A percentile compares a stretch with the other conserved stretches of the same genome.
Conservation (phyloP, 2,797 vertebrate species). For the Cossypha polioptera region DNA sequence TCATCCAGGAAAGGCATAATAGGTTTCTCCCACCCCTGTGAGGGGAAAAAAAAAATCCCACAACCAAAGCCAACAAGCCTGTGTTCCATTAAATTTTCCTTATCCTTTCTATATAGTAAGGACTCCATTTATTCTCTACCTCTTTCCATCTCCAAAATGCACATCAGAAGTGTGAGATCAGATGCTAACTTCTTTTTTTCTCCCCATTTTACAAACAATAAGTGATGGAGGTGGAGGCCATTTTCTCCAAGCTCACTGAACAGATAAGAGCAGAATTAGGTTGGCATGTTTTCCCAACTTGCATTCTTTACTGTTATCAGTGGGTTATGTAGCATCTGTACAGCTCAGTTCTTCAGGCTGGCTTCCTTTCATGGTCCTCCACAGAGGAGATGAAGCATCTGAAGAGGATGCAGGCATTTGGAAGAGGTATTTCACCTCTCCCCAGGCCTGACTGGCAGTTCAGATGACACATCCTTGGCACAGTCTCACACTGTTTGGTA, state of each 20-base stretch:
- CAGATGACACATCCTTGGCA: background rate
- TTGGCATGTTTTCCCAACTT: fast-evolving
- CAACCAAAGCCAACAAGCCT: background rate
- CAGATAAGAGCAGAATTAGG: background rate
- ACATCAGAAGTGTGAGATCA: background rate
- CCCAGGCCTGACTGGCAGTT: background rate
- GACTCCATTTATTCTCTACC: background rate
- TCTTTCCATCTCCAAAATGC: background rate
- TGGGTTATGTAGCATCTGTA: background rate
- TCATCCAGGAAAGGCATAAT: background rate
- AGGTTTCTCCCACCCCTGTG: background rate
- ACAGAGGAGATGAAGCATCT: background rate
- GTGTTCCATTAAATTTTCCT: background rate
- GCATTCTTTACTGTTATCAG: background rate
- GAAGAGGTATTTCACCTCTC: background rate
- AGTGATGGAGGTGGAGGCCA: background rate
- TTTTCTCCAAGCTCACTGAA: background rate
- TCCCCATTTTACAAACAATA: background rate
- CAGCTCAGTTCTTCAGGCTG: background rate
- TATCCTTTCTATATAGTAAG: background rate
- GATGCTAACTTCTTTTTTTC: background rate
- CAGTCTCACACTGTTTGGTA: background rate
- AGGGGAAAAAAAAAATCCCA: background rate
- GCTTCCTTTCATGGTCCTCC: background rate
- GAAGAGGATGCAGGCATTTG: background rate